Base-by-base conservation (phyloP, 2,113 vertebrate species). In the Salvelinus alpinus region DNA sequence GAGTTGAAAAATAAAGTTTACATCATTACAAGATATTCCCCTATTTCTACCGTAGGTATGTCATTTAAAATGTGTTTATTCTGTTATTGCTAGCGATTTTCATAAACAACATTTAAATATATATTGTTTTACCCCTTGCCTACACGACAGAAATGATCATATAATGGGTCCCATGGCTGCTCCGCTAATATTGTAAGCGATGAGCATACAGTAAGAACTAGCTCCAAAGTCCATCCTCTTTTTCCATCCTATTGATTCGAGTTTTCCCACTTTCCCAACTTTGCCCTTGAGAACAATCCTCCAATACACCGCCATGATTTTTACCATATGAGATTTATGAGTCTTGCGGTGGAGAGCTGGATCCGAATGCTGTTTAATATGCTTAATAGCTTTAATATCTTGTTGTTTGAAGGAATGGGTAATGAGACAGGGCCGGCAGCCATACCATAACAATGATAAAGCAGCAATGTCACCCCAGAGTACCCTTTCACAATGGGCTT, bases 381-480 rank as follows among this genome's bases (percentile, higher is more conserved):
- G 84, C 79, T 80, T 78, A 87, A 87, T 84, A 74, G 80, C 87
- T 83, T 83, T 88, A 89, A 91, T 89, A 90, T 85, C 71, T 54
- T 88, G 78, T 86, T 84, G 88, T 89, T 84, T 88, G 78, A 88
- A 88, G 80, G 84, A 84, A 87, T 76, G 79, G 64, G 79, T 62
- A 75, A 81, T 80, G 88, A 62, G 72, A 75, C 24, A 70, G 77
- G 73, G 67, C 80, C 64, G 59, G 80, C 74, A 62, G 84, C 79
- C 60, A 44, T 80, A 66, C 78, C 79, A 81, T 87, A 85, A 85
- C 78, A 73, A 78, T 90, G 88, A 92, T 82, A 80, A 90, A 91
- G 75, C 73, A 80, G 73, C 69, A 27, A 71, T 78, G 82, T 90
- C 84, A 87, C 83, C 79, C 82, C 51, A 66, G 71, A 64, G 78